Base-by-base conservation (phyloP, 1,140 invertebrate genomes). In the Scaptomyza hsui region DNA sequence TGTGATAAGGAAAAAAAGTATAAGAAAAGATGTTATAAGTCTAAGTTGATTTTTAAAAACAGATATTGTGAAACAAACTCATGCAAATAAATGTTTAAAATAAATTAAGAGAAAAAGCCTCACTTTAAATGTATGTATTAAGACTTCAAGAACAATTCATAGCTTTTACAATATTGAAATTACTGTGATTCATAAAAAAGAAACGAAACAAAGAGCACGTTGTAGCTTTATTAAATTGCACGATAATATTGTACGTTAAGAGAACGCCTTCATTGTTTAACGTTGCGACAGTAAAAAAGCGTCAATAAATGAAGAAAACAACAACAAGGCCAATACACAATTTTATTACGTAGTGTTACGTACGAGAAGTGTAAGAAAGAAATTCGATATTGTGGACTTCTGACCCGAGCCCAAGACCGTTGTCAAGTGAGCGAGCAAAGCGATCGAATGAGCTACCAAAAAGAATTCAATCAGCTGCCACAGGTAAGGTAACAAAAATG, bases 371-470 rank as follows among this genome's bases (percentile, higher is more conserved):
- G 16, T 29, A 61, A 24, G 61, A 47, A 77, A 76, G 62, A 75
- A 64, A 78, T 88, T 57, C 61, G 77, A 81, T 85, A 80, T 29
- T 69, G 52, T 80, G 81, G 82, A 88, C 81, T 86, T 88, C 52
- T 77, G 81, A 85, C 73, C 81, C 72, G 16, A 75, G 60, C n/a
- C 42, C n/a, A 6, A 35, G 19, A 4, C 15, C 59, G 78, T 78
- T 71, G 75, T 59, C 80, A 73, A 83, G 67, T 61, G 29, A 51
- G 12, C 35, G 19, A 21, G 62, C 39, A 37, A 44, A 13, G 19
- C 62, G 62, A 81, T 78, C 73, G 70, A 64, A 42, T 18, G 57
- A 42, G 41, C 60, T 65, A 67, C 74, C 78, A 75, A 81, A 77
- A n/a, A n/a, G n/a, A 68, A 47, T 44, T 42, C 32, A 74, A 78